Conservation (phyloP, 2,113 vertebrate species). For the Vicugna pacos region DNA sequence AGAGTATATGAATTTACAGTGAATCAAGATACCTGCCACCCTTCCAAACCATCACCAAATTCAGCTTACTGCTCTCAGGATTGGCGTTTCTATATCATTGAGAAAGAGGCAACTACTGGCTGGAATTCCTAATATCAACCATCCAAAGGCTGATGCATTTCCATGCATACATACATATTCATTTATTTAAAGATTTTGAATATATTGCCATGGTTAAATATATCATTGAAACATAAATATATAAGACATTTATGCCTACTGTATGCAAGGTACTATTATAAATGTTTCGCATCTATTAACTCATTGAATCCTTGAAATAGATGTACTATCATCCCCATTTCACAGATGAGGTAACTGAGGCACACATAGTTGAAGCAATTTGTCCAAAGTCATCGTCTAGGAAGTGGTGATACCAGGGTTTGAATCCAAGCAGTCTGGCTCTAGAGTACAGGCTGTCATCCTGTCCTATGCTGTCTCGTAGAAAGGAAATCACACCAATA, state of each 20-base stretch:
- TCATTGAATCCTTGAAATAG: neutral
- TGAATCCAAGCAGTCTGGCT: neutral
- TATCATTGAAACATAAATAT: neutral
- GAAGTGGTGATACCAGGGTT: neutral
- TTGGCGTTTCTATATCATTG: neutral
- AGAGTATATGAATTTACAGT: neutral
- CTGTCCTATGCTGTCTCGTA: neutral
- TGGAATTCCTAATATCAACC: neutral
- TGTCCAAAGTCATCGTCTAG: neutral
- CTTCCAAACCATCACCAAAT: neutral
- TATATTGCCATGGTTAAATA: neutral
- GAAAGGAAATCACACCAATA: slow-evolving; percentile 4
- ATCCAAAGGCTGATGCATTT: neutral
- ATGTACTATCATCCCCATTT: neutral
- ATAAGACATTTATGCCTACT: neutral
- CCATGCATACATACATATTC: neutral
- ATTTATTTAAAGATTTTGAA: slow-evolving; percentile 4
- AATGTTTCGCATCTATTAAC: neutral
- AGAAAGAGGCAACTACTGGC: neutral
- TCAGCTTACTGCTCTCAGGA: neutral
- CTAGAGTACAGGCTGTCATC: neutral
- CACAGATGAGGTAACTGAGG: neutral
- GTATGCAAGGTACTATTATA: neutral
- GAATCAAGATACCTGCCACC: neutral
- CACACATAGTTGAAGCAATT: neutral